Conservation (phyloP, 1,140 invertebrate genomes). For the Zaprionus gabonicus region DNA sequence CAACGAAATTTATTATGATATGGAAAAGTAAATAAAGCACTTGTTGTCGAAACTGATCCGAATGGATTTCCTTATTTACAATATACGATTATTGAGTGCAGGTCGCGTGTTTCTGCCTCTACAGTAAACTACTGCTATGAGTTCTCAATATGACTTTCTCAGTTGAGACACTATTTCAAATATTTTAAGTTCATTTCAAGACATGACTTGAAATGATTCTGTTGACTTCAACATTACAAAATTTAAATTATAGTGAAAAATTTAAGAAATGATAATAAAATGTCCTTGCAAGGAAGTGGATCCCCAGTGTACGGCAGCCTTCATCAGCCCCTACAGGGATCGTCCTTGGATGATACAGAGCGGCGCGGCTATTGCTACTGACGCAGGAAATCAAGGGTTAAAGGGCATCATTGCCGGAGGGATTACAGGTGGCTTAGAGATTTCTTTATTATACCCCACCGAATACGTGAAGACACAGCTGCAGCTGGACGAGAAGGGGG, state of each 20-base stretch:
- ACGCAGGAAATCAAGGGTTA: constrained; percentile 87
- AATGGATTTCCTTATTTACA: not conserved
- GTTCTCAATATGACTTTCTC: no score
- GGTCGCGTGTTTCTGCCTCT: no score
- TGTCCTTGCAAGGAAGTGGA: constrained; percentile 50
- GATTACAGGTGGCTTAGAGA: constrained; percentile 96
- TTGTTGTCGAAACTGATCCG: not conserved
- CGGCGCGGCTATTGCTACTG: constrained; percentile 89
- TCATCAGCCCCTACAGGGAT: constrained; percentile 86
- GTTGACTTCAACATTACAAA: not conserved
- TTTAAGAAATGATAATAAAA: not conserved
- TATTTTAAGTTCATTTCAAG: no score
- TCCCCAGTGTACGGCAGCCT: constrained; percentile 57
- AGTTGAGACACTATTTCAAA: no score
- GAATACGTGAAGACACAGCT: constrained; percentile 99
- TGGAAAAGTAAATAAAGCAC: constrained; percentile 3
- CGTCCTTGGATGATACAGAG: constrained; percentile 90
- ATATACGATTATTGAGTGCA: no score
- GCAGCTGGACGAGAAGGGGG: constrained; percentile 96
- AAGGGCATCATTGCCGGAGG: constrained; percentile 94
- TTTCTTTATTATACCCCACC: constrained; percentile 99
- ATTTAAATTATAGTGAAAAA: not conserved
- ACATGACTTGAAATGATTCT: no score
- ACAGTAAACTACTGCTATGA: no score
- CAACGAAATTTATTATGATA: constrained; percentile 2